Percentiles rank a stretch among this genome's conserved stretches.
These are phyloP conservation scores for Coelopa pilipes DNA, from an alignment of 2,888 invertebrate species.

Conservation along the genomic window DNA sequence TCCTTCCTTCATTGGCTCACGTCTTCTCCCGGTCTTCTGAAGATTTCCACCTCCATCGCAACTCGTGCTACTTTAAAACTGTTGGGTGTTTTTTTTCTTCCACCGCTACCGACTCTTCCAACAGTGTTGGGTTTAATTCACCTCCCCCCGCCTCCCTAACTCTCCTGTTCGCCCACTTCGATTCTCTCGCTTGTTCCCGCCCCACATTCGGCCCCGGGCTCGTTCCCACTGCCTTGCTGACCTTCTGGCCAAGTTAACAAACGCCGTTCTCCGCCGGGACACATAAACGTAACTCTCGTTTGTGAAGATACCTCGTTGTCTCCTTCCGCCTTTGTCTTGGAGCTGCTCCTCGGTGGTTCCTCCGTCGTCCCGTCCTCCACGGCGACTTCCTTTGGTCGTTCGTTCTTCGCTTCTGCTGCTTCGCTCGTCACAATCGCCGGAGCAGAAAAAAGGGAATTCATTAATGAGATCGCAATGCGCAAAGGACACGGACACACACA, in stretches of 20 bases:
- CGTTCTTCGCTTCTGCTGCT: neutral
- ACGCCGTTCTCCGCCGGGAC: neutral
- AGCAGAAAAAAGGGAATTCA: conserved; percentile 25
- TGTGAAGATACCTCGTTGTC: conserved; percentile 2
- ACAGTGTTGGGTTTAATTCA: too few relatives aligned
- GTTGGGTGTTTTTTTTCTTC: neutral
- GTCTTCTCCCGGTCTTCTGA: neutral
- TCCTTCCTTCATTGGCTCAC: neutral
- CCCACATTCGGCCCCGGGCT: too few relatives aligned
- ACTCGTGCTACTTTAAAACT: neutral
- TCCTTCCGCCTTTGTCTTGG: neutral
- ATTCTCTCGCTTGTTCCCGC: too few relatives aligned
- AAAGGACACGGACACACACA: conserved; percentile 27
- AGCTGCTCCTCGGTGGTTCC: too few relatives aligned
- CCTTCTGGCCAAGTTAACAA: conserved; percentile 15
- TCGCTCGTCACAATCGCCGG: conserved; percentile 2
- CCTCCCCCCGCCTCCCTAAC: too few relatives aligned
- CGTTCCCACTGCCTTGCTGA: neutral
- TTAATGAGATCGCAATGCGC: conserved; percentile 37
- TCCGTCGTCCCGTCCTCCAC: neutral
- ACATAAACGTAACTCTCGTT: neutral
- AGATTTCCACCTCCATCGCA: too few relatives aligned
- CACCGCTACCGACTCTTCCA: neutral
- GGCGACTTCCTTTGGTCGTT: neutral
- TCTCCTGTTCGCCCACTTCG: too few relatives aligned